Evolutionary conservation across 2,113 vertebrate species (phyloP), one percentile per base, ranked within the genome.

Genomic region (Engraulis encrasicolus): DNA sequence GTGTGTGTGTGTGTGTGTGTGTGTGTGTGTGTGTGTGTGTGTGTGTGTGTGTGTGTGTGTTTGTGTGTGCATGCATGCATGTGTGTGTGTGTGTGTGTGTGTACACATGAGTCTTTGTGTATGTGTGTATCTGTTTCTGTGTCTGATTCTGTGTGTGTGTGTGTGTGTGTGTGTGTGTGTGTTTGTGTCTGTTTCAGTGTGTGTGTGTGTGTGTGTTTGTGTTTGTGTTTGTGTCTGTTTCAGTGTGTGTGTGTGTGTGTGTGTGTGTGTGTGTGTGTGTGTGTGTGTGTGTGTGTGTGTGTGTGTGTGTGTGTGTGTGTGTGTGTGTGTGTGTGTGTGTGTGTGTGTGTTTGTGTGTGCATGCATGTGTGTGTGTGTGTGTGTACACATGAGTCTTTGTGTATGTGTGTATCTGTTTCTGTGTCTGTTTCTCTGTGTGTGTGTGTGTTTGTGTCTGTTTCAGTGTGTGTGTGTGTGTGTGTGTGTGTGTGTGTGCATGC

Each of bases 121-220:
- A n/a, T n/a, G n/a, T n/a, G n/a, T n/a, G n/a, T n/a, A n/a, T 27
- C 3, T 45, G 40, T 45, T 45, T 45, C 40, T 45, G 40, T 45
- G 9, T 45, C 9, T 45, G 9, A 45, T n/a, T n/a, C n/a, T n/a
- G 18, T 20, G 52, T 54, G 52, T 66, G 36, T 36, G 74, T 19
- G 12, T 54, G 74, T 20, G 82, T 81, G 58, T 48, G 87, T 84
- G 50, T 83, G 6, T 23, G 50, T 31, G 82, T 82, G 83, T 83
- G 52, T 48, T 45, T 31, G 52, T 58, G 52, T 19, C 19, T 58
- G 17, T 58, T 6, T 58, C 0, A 18, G 12, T 52, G 12, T 9
- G 50, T 52, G 17, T 52, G 6, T 52, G 50, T 52, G 50, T 45
- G n/a, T 54, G 2, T 54, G 52, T 54, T 54, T 17, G 18, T 12